Base-by-base conservation (phyloP, 2,888 invertebrate species). In the Drosophila crucigera region DNA sequence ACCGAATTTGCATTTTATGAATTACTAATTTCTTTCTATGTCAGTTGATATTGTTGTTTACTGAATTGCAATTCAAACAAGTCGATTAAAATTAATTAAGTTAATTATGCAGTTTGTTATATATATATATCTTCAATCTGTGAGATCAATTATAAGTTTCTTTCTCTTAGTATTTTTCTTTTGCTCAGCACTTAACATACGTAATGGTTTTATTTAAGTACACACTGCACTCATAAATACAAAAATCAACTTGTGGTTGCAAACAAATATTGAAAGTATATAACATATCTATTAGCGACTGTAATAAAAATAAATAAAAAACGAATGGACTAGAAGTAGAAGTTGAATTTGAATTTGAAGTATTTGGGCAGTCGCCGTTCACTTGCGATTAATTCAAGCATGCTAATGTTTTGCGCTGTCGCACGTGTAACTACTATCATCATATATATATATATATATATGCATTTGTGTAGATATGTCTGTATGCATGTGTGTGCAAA, bases 321-420 rank as follows among this genome's bases (percentile, higher is more conserved):
- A 16, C 25, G 1, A 9, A 39, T 22, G 19, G 4, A 22, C 2
- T 11, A 22, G 5, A 43, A 14, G 22, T 16, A n/a, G 4, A 14
- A 28, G 39, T 31, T 22, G 28, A 30, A 16, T n/a, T 31, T 9
- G 28, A 30, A 16, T n/a, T 31, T 9, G 14, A 9, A 37, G 37
- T 66, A 59, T 77, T 71, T 72, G 43, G 55, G 37, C 56, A 62
- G n/a, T 72, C 25, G 53, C 11, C 54, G 49, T 59, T 72, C 65
- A 56, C 47, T 72, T 52, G 59, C 19, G 59, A 52, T 58, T 63
- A 63, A 71, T 58, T 56, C 63, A 72, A 47, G 22, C 58, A 59
- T 49, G 41, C 54, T 64, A 28, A 58, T 59, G 58, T 56, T 56
- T 71, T 52, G 28, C 19, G 35, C 53, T 53, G 25, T 52, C 22